Percentiles rank a stretch among this genome's conserved stretches.
These are phyloP conservation scores for Agriopis aurantiaria DNA, from an alignment of 2,888 invertebrate genomes.

Conservation along the genomic window DNA sequence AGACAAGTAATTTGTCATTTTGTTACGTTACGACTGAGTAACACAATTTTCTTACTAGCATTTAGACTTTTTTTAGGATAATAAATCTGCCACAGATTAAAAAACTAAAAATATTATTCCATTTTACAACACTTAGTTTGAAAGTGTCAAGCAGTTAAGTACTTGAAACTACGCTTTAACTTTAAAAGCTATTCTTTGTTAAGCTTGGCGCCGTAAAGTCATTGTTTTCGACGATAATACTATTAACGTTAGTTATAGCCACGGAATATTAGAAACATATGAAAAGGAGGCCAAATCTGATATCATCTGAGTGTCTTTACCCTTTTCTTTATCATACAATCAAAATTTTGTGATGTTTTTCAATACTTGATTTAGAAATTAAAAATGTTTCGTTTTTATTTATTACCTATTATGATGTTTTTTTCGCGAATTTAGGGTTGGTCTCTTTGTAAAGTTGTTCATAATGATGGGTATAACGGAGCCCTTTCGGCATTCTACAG, in stretches of 20 bases:
- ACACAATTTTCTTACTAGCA: not conserved
- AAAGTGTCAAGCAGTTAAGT: conserved; percentile 22
- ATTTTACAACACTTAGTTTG: conserved; percentile 20
- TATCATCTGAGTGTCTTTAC: not conserved
- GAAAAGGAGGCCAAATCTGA: not conserved
- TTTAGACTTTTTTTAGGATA: not conserved
- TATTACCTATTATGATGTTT: too few species aligned
- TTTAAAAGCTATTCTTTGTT: conserved; percentile 48
- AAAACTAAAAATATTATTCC: conserved; percentile 5
- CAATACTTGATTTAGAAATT: too few species aligned
- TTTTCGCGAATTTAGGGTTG: too few species aligned
- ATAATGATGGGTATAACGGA: too few species aligned
- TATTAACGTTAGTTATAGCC: conserved; percentile 35
- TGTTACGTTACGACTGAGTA: too few species aligned
- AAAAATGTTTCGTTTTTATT: too few species aligned
- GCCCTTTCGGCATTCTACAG: too few species aligned
- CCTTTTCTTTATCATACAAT: too few species aligned
- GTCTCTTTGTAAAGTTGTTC: too few species aligned
- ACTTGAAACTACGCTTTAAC: conserved; percentile 25
- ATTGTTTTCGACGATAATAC: conserved; percentile 53
- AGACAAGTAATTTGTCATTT: not conserved
- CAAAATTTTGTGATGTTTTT: too few species aligned
- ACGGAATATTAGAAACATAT: conserved; percentile 2
- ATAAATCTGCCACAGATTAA: not conserved
- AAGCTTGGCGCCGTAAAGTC: conserved; percentile 35